Evolutionary conservation across 1,140 invertebrate genomes (phyloP), one percentile per base, ranked within the genome.

Genomic region (Drosophila pseudoobscura): DNA sequence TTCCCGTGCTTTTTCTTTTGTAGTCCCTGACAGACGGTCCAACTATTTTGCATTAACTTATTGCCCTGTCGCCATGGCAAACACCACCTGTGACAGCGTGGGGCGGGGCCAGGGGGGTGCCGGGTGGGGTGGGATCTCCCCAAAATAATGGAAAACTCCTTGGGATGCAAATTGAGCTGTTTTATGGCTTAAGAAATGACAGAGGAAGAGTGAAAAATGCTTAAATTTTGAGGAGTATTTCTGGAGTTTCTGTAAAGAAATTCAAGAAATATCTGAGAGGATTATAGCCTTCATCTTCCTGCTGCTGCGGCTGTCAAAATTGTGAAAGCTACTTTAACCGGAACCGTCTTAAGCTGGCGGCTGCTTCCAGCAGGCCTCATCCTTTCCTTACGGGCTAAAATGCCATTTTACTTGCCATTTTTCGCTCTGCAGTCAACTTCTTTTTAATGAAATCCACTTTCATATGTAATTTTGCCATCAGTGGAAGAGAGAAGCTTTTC

Each of bases 361-460:
- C 65, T 31, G 29, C 2, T 20, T 20, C 20, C 20, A 20, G 24
- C 24, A 26, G 31, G 49, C 65, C 65, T 56, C 65, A 68, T 22
- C 39, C 52, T 54, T 22, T 44, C 29, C 24, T 54, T 15, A 35
- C 29, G 24, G 47, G 55, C 51, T 64, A 73, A 65, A 39, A 63
- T 57, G 66, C 70, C 71, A 20, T 76, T 77, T 70, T 51, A 70
- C 53, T 76, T 68, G 72, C 63, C 72, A 68, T 76, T 69, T 76
- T 75, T 76, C 75, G 71, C 68, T 66, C 68, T 66, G 80, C 56
- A 78, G 69, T 53, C 63, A 74, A 75, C 55, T 78, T 60, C 50
- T 69, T 78, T 85, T 88, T 84, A 88, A 88, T 89, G 80, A 89
- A 88, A 88, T 79, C 79, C 83, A 88, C 77, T 88, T 89, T 85